Evolutionary conservation across 2,888 invertebrate species (phyloP).

Genomic region (Latrodectus hesperus): DNA sequence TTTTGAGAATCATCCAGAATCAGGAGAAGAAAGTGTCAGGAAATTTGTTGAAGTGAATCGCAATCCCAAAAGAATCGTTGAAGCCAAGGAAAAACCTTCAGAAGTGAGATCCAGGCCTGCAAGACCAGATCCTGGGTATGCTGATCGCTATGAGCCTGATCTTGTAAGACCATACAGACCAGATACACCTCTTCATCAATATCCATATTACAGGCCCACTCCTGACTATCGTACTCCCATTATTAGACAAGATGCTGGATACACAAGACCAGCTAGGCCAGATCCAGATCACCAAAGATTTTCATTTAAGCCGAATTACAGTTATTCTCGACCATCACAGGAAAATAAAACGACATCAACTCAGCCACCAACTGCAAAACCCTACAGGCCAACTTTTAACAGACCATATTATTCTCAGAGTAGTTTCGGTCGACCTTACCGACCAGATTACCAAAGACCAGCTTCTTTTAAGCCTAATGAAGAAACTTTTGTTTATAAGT

Average conservation of each 20-base stretch:
- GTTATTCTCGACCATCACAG: conserved; percentile 10
- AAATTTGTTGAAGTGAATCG: neutral
- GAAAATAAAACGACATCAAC: neutral
- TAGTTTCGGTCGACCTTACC: conserved; percentile 48
- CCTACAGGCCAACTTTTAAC: conserved; percentile 45
- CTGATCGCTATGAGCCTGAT: conserved; percentile 13
- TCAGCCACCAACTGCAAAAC: conserved; percentile 14
- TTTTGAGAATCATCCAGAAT: too few species aligned
- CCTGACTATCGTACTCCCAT: conserved; percentile 47
- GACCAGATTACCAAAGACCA: conserved; percentile 51
- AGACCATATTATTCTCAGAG: conserved; percentile 29
- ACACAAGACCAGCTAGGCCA: conserved; percentile 35
- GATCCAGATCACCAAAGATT: conserved; percentile 25
- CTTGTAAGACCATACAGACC: conserved; percentile 47
- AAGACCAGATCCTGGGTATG: conserved; percentile 53
- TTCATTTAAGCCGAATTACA: conserved; percentile 35
- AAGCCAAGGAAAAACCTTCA: conserved; percentile 9
- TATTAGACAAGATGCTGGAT: conserved; percentile 26
- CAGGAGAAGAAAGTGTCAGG: too few species aligned
- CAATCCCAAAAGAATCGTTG: conserved; percentile 40
- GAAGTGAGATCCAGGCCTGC: conserved; percentile 47
- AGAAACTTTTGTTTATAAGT: neutral
- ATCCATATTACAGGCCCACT: conserved; percentile 55
- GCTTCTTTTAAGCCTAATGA: conserved; percentile 19
- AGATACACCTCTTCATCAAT: conserved; percentile 43